These are phyloP conservation scores for Sabatieria punctata DNA, from an alignment of 2,888 invertebrate genomes.

Conservation along the genomic window DNA sequence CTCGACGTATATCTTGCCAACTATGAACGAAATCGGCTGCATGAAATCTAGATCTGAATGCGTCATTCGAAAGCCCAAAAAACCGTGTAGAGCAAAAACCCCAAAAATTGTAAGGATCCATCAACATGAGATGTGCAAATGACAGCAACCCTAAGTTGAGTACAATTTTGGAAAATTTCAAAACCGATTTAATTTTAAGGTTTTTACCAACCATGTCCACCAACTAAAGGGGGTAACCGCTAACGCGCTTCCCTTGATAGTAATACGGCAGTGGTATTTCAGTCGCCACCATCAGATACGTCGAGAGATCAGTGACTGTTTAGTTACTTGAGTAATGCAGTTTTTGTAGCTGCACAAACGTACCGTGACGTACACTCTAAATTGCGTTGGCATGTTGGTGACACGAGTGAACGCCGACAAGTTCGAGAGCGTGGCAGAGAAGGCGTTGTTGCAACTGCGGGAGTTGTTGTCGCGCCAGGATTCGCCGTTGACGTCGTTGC, in stretches of 20 bases:
- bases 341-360: conserved; percentile 73
- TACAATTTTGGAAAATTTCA: too few species aligned
- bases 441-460: conserved; percentile 69
- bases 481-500: conserved; percentile 52
- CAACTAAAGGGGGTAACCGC: conserved; percentile 5
- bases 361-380: conserved; percentile 71
- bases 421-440: conserved; percentile 61
- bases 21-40: too few species aligned
- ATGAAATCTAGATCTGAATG: too few species aligned
- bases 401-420: conserved; percentile 87
- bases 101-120: too few species aligned
- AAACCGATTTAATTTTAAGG: too few species aligned
- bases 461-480: conserved; percentile 60
- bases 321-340: too few species aligned
- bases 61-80: too few species aligned
- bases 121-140: too few species aligned
- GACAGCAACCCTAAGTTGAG: too few species aligned
- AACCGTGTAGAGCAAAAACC: too few species aligned
- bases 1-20: too few species aligned
- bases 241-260: conserved; percentile 10
- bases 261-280: neutral
- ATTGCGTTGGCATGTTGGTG: conserved; percentile 79
- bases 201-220: neutral
- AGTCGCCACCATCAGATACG: neutral
- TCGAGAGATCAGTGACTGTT: too few species aligned